Evolutionary conservation across 2,797 vertebrate genomes (phyloP).

Genomic region (Pitangus sulphuratus): DNA sequence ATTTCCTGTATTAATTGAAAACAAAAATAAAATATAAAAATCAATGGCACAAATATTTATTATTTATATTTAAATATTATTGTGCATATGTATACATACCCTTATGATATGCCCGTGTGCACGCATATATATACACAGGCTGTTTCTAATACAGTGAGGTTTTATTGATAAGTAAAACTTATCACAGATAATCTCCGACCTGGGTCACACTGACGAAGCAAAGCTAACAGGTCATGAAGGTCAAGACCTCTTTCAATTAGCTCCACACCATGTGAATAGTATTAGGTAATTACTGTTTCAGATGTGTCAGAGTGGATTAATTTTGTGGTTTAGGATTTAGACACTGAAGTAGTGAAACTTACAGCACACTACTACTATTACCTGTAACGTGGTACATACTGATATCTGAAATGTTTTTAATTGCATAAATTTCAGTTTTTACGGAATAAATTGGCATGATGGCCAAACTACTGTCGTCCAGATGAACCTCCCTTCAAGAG

Average conservation of each 20-base stretch:
- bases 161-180: background rate
- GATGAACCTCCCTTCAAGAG: background rate
- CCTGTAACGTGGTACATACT: background rate
- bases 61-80: background rate
- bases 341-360: background rate
- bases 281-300: background rate
- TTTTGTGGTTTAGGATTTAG: background rate
- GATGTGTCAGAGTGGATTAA: background rate
- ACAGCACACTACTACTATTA: background rate
- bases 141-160: background rate
- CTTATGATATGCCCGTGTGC: background rate
- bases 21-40: background rate
- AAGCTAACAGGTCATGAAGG: background rate
- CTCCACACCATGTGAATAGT: background rate
- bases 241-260: slow-evolving; percentile 45
- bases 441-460: background rate
- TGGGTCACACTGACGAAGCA: background rate
- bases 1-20: background rate
- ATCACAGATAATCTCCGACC: slow-evolving; percentile 25
- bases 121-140: no score
- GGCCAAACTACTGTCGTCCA: background rate
- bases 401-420: background rate
- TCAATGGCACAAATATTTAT: background rate
- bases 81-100: accelerated
- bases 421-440: background rate